Base-by-base conservation (phyloP, 2,113 vertebrate species). In the Oenanthe oenanthe region DNA sequence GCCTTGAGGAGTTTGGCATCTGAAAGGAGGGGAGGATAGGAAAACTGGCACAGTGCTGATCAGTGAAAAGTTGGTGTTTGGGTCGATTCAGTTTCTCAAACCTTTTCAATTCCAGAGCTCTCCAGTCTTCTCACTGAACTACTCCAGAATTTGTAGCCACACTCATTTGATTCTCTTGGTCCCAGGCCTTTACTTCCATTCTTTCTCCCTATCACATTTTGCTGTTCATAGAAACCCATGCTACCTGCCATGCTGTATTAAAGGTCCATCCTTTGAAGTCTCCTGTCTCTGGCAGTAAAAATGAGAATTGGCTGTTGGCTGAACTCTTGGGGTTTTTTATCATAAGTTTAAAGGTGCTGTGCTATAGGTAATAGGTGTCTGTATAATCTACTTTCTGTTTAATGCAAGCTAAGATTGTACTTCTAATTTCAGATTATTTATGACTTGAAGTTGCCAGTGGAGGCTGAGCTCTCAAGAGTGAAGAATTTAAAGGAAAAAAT, bases 391-490 rank as follows among this genome's bases (percentile, higher is more conserved):
- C 2, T 70, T 65, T 62, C 12, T 36, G 4, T 78, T 6, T 63
- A 67, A 51, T 53, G 31, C 81, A 88, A 91, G 5, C 56, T 90
- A 58, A 75, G 50, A 38, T 21, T 74, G 25, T 76, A 36, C 56
- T 48, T 82, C 53, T 96, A 7, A 95, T 97, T 98, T 40, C 92
- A 98, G 98, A 87, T 98, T 93, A 96, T 98, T 81, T 76, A 18
- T 77, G 95, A 97, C 74, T 97, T 98, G 84, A 98, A 97, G 57
- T 77, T 97, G 67, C 95, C 97, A 21, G 74, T 96, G 82, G 96
- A 98, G 60, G 71, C 85, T 94, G 97, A 98, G 67, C 92, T 98
- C 56, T 97, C 89, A 62, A 75, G 92, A 91, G 86, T 98, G 71
- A 95, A 72, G 61, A 81, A 76, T 85, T 78, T 98, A 86, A 97